Evolutionary conservation across 2,888 invertebrate species (phyloP).

Genomic region (Drosophila testacea): DNA sequence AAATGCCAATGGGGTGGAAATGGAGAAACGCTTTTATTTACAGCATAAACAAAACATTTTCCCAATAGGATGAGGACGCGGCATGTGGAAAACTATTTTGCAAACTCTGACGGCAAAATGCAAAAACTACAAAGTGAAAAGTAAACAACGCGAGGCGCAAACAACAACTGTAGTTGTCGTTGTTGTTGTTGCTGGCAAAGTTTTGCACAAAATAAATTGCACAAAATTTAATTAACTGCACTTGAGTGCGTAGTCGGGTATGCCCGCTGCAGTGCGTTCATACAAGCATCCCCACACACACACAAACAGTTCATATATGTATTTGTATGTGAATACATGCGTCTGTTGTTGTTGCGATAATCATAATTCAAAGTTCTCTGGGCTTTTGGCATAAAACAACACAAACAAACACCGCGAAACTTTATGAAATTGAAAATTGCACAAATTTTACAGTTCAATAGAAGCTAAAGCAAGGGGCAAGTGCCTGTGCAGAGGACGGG

Average conservation of each 20-base stretch:
- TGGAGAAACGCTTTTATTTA: conserved; percentile 55
- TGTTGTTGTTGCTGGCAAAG: conserved; percentile 56
- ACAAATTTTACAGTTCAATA: conserved; percentile 79
- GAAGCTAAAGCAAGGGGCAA: conserved; percentile 52
- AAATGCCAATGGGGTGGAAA: conserved; percentile 59
- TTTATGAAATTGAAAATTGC: conserved; percentile 79
- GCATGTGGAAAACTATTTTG: conserved; percentile 53
- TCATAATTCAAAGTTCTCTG: conserved; percentile 74
- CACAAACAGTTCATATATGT: background rate
- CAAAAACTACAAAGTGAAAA: conserved; percentile 76
- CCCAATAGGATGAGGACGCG: conserved; percentile 23
- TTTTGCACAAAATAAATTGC: conserved; percentile 77
- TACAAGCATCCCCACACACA: conserved; percentile 19
- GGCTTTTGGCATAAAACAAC: conserved; percentile 54
- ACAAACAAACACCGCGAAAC: conserved; percentile 66
- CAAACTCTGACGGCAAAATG: conserved; percentile 66
- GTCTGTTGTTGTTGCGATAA: conserved; percentile 58
- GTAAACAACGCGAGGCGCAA: conserved; percentile 65
- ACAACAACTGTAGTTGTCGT: conserved; percentile 34
- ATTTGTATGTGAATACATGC: conserved; percentile 13
- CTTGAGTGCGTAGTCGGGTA: conserved; percentile 67
- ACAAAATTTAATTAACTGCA: conserved; percentile 79
- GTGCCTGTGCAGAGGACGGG: conserved; percentile 9
- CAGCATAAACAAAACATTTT: conserved; percentile 52
- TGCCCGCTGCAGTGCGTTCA: conserved; percentile 46